phyloP scores from a whole-genome alignment of 2,113 vertebrate genomes.

The Apodemus speciosus region DNA sequence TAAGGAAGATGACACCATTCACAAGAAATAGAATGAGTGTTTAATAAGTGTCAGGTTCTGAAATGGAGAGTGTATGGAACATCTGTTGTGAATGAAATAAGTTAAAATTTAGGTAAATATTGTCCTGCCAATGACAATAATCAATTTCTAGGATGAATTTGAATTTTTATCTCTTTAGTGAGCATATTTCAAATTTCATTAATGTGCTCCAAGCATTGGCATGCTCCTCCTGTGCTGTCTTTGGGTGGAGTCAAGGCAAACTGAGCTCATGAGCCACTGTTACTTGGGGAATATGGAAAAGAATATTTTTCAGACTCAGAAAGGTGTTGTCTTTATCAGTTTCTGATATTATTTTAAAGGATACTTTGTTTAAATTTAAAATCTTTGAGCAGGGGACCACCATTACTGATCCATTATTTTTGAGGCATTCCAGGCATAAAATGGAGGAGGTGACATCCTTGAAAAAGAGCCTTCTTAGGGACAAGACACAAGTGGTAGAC shows the following conservation, averaged over 20 bases:
- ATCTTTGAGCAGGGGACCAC: background rate
- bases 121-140: background rate
- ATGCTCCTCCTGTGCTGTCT: background rate
- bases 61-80: background rate
- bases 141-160: background rate
- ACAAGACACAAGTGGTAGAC: background rate
- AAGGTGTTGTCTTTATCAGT: background rate
- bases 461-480: background rate
- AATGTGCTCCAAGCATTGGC: background rate
- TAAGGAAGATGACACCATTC: background rate
- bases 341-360: constrained; percentile 40
- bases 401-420: background rate
- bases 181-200: background rate
- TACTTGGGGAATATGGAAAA: background rate
- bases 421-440: background rate
- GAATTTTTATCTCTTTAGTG: background rate
- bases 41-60: background rate
- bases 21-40: background rate
- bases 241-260: background rate
- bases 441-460: background rate
- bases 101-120: background rate
- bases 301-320: background rate
- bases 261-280: too few species aligned
- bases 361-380: background rate
- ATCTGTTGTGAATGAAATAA: background rate